Percentiles rank a stretch among this genome's conserved stretches.
phyloP scores from a whole-genome alignment of 2,888 invertebrate genomes.

The Balanococcus diminutus region DNA sequence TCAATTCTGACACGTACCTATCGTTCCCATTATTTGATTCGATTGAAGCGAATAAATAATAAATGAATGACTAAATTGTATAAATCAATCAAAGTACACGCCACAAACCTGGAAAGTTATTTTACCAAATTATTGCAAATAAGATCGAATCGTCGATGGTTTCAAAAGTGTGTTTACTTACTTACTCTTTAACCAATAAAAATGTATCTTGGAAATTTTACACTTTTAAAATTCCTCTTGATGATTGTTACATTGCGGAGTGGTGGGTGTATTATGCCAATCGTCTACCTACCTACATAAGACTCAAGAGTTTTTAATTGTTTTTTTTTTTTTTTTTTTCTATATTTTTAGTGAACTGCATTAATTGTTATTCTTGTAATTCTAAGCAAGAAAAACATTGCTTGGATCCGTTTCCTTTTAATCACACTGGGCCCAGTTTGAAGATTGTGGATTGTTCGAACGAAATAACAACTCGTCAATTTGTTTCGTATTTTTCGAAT shows the following conservation, averaged over 20 bases:
- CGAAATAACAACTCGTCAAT: constrained; percentile 24
- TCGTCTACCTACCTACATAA: not conserved
- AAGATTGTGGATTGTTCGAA: constrained; percentile 6
- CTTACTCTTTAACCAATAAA: not conserved
- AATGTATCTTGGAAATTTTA: not conserved
- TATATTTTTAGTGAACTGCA: not conserved
- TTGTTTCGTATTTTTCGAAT: not conserved
- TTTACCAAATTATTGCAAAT: not conserved
- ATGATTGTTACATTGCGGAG: not conserved
- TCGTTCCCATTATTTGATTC: not conserved
- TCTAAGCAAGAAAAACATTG: constrained; percentile 13
- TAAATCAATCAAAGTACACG: constrained; percentile 27
- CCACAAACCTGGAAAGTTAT: not conserved
- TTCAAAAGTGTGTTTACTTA: not conserved
- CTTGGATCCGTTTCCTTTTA: not conserved
- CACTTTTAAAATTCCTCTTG: not conserved
- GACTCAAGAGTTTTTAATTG: not conserved
- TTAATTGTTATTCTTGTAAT: constrained; percentile 30
- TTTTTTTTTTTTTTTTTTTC: not conserved
- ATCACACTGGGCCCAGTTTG: not conserved
- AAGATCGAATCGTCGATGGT: not conserved
- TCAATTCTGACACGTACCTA: constrained; percentile 9
- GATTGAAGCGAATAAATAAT: not conserved
- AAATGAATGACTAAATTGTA: not conserved
- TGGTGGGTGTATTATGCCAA: not conserved